Percentiles rank a stretch among this genome's conserved stretches.
These are phyloP conservation scores for Chlorodrepanis virens DNA, from an alignment of 2,113 vertebrate species.

Conservation along the genomic window DNA sequence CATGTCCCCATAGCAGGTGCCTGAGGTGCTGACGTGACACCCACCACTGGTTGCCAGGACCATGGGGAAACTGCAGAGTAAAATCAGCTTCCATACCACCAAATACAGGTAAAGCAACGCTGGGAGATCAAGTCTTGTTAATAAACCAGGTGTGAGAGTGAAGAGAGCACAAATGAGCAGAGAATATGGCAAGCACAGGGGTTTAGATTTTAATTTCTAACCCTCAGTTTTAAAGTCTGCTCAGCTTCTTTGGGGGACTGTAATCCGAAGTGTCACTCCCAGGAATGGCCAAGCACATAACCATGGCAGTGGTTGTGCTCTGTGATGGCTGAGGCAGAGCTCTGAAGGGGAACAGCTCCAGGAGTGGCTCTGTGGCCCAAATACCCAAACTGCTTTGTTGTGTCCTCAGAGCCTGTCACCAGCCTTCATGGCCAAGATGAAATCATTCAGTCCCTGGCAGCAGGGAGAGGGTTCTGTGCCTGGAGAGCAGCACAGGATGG, in stretches of 20 bases:
- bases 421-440: neutral
- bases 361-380: neutral
- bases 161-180: neutral
- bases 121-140: neutral
- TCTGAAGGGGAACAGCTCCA: neutral
- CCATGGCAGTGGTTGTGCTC: accelerated
- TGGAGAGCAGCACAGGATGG: neutral
- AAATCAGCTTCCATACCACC: slow-evolving; percentile 77
- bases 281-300: neutral
- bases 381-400: neutral
- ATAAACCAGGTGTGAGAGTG: neutral
- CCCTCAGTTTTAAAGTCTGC: neutral
- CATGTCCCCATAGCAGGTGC: neutral
- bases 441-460: neutral
- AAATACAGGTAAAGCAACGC: slow-evolving; percentile 80
- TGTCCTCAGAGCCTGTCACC: neutral
- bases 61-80: slow-evolving; percentile 96
- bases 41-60: neutral
- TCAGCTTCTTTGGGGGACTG: neutral
- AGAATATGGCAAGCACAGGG: neutral
- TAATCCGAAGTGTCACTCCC: neutral
- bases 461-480: neutral
- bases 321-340: neutral
- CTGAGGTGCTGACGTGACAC: neutral
- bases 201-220: neutral